Base-by-base conservation (phyloP, 2,113 vertebrate species). In the Laticauda colubrina region DNA sequence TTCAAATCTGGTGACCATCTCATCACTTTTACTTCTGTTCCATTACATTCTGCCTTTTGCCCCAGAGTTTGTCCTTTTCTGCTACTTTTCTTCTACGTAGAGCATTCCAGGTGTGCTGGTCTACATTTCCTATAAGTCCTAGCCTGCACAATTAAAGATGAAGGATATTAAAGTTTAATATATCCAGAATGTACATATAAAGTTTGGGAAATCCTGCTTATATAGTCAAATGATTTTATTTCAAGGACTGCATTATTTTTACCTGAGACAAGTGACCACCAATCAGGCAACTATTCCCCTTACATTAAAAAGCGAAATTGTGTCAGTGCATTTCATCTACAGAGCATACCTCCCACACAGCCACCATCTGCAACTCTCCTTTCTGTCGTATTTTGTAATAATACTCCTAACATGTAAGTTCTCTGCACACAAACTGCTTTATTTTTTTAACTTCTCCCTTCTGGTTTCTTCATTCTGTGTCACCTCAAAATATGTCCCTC, bases 21-120 rank as follows among this genome's bases (percentile, higher is more conserved):
- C 91, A 92, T 34, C 69, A 90, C 92, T 85, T 91, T 93, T 85
- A 18, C 0, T 7, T 55, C 48, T 45, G 26, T 45, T 87, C 91
- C 23, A 91, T 5, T 0, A 0, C 90, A 61, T 89, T 34, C 64
- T 81, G 69, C 69, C 54, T 53, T 81, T 85, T 90, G 88, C 45
- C 55, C 69, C 55, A 48, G 34, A 85, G 29, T 89, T 92, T 93
- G 55, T 61, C n/a, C 29, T 53, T 55, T 90, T 59, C 75, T 43
- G 34, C 75, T 43, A 43, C 75, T 81, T 8, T 81, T 81, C 29
- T 81, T 81, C 34, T 21, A 81, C 34, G 18, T 81, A 34, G 75
- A 43, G 18, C 75, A 81, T 81, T 81, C 34, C 75, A 39, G 18
- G 75, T 81, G 34, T 39, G 7, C 43, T 81, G 18, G 7, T 43